phyloP scores from a whole-genome alignment of 2,888 invertebrate species.

The Torymus aiolomorphi region DNA sequence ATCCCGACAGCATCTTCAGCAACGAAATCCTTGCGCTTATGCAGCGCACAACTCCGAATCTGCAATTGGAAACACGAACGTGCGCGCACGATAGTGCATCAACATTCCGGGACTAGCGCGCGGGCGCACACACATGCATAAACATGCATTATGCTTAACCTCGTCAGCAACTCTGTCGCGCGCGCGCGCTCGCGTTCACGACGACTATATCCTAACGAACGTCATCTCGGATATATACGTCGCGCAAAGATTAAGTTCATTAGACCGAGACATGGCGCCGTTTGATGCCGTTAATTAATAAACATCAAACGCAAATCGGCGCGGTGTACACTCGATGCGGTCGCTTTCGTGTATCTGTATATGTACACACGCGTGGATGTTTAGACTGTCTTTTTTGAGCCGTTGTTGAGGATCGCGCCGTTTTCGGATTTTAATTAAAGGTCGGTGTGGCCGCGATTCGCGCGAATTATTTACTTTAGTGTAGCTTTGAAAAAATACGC shows the following conservation, averaged over 20 bases:
- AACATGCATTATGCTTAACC: constrained; percentile 12
- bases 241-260: constrained; percentile 50
- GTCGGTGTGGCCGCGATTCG: too few relatives aligned
- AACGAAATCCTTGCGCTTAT: too few relatives aligned
- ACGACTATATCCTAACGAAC: constrained; percentile 44
- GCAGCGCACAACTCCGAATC: too few relatives aligned
- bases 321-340: background rate
- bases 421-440: too few relatives aligned
- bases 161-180: background rate
- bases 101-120: background rate
- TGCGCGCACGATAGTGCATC: background rate
- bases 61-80: too few relatives aligned
- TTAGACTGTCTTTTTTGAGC: too few relatives aligned
- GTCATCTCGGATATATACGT: constrained; percentile 33
- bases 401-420: too few relatives aligned
- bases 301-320: constrained; percentile 5
- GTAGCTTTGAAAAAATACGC: too few relatives aligned
- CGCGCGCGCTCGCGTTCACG: background rate
- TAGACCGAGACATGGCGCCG: constrained; percentile 11
- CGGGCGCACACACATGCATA: background rate
- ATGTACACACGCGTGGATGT: too few relatives aligned
- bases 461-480: too few relatives aligned
- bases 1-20: too few relatives aligned
- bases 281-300: constrained; percentile 49
- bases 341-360: too few relatives aligned